Evolutionary conservation across 1,140 invertebrate genomes (phyloP).

Genomic region (Leptopilina clavipes): DNA sequence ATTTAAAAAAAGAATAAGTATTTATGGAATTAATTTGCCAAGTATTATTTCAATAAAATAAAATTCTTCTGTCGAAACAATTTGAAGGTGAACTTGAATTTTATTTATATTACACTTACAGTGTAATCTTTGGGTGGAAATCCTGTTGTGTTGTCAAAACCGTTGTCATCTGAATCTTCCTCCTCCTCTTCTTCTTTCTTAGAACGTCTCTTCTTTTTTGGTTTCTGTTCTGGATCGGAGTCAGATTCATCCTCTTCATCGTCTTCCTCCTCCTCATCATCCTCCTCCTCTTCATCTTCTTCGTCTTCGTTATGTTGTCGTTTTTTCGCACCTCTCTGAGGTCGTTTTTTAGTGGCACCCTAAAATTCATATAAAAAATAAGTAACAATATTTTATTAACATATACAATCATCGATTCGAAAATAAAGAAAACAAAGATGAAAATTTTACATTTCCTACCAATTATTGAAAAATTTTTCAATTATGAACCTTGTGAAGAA

Average conservation of each 20-base stretch:
- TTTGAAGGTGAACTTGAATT: constrained; percentile 19
- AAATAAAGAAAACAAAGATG: too few relatives aligned
- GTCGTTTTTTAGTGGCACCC: constrained; percentile 65
- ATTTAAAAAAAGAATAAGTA: too few relatives aligned
- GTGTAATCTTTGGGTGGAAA: constrained; percentile 73
- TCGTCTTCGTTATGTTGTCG: constrained; percentile 68
- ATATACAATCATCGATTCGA: too few relatives aligned
- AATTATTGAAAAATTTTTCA: background rate
- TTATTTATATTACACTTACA: constrained; percentile 53
- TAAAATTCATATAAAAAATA: constrained; percentile 35
- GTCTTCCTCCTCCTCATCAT: constrained; percentile 70
- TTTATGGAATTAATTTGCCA: too few relatives aligned
- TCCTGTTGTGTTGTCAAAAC: constrained; percentile 67
- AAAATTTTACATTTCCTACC: background rate
- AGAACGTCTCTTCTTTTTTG: constrained; percentile 68
- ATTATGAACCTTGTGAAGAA: background rate
- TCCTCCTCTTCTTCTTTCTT: constrained; percentile 74
- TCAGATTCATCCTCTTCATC: constrained; percentile 69
- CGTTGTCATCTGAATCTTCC: constrained; percentile 73
- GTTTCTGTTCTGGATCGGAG: constrained; percentile 68
- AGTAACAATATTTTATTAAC: background rate
- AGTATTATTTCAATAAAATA: background rate
- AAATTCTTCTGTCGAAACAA: too few relatives aligned
- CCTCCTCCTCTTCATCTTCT: constrained; percentile 71
- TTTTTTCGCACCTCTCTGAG: constrained; percentile 70